Evolutionary conservation across 2,888 invertebrate species (phyloP).

Genomic region (Tiliacea citrago): DNA sequence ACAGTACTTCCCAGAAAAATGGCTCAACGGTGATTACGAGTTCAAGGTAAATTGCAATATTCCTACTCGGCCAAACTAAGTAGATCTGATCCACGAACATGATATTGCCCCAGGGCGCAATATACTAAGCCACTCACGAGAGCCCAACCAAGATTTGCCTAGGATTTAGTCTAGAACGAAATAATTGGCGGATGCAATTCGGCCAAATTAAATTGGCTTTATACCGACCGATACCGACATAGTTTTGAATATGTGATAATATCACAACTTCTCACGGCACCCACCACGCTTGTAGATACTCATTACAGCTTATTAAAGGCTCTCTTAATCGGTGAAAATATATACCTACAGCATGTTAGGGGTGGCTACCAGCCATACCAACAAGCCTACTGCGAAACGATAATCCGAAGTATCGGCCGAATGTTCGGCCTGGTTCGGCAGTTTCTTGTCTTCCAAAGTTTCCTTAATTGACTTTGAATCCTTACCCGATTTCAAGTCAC

Average conservation of each 20-base stretch:
- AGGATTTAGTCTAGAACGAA: background rate
- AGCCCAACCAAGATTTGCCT: background rate
- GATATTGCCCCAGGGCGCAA: background rate
- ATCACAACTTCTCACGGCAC: no score
- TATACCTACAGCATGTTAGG: background rate
- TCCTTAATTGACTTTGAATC: no score
- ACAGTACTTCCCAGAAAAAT: constrained; percentile 96
- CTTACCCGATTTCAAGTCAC: no score
- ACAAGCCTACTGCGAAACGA: no score
- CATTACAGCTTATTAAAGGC: no score
- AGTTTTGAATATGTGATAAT: no score
- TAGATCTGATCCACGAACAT: background rate
- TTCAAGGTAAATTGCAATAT: constrained; percentile 79
- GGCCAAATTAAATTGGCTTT: constrained; percentile 2
- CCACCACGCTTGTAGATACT: no score
- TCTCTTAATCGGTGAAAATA: no score
- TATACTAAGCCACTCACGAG: background rate
- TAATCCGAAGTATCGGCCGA: no score
- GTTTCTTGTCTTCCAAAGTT: no score
- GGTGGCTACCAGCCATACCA: background rate
- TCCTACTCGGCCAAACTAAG: background rate
- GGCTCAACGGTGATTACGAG: constrained; percentile 91
- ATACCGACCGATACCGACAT: background rate
- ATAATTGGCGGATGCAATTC: constrained; percentile 13
- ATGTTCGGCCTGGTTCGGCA: no score